Evolutionary conservation across 92 coral and sea anemone species (phyloP), one percentile per base, ranked within the genome.

Genomic region (Zoanthus solanderi): DNA sequence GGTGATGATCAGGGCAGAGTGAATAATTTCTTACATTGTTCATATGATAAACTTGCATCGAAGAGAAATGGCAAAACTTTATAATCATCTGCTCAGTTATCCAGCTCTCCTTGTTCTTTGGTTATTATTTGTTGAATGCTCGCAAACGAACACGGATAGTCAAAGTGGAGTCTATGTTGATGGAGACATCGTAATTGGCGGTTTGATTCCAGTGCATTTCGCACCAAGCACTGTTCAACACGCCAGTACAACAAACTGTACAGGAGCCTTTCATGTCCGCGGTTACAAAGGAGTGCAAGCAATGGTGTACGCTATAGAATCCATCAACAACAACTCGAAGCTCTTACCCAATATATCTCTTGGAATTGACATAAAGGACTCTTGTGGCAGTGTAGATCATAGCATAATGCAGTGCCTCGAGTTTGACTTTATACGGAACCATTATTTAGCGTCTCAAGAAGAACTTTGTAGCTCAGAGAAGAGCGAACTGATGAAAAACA

Each of bases 351-450:
- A 88, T 28, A 76, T 94, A 30, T 69, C 88, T 11, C 93, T 94
- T 3, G 98, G 94, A 8, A 92, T 91, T 31, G 92, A 94, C 67
- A 91, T 91, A 37, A 94, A 94, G 53, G 98, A 94, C 74, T 88
- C 90, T 15, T 94, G 98, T 77, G 95, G 93, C 10, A 91, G 95
- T 73, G 90, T 94, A 13, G 95, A 94, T 85, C 91, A 94, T 30
- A 95, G 96, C 17, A 93, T 94, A 11, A 92, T 90, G 94, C 92
- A 94, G 42, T 90, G 92, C 76, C 77, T 94, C 69, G 86, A 84
- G 60, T 94, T 93, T 83, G 90, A 90, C 88, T 94, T 94, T 44
- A 92, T 93, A 58, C 93, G 84, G 72, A 83, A 45, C 42, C 79
- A 83, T 11, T 94, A 86, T 46, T 17, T 82, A 7, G 50, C 85